phyloP scores from a whole-genome alignment of 2,113 vertebrate genomes.

The Aix galericulata region DNA sequence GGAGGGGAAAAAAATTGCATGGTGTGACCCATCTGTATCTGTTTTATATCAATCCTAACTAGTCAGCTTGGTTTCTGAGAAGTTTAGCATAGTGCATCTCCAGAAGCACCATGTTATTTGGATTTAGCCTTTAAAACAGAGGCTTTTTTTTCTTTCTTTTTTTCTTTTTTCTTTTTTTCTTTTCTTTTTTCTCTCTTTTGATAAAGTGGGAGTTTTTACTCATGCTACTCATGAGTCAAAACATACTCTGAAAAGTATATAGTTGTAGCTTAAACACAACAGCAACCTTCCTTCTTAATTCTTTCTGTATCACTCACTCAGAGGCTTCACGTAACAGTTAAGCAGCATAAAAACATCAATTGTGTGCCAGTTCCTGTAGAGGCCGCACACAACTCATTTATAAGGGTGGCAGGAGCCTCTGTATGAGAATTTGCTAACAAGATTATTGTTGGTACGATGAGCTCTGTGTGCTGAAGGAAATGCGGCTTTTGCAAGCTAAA shows the following conservation, averaged over 20 bases:
- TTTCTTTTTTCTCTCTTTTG: no score
- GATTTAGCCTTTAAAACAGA: background rate
- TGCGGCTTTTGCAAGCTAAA: background rate
- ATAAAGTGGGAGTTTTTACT: background rate
- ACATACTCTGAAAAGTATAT: background rate
- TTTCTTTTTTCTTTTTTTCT: no score
- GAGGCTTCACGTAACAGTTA: background rate
- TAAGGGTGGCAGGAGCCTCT: background rate
- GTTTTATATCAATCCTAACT: background rate
- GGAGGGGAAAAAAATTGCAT: background rate
- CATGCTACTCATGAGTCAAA: background rate
- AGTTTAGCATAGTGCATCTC: background rate
- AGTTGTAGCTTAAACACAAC: background rate
- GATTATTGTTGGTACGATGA: no score
- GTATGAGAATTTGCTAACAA: background rate
- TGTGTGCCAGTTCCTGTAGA: background rate
- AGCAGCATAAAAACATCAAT: background rate
- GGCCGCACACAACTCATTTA: conserved; percentile 15
- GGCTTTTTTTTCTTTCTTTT: background rate
- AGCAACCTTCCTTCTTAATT: background rate
- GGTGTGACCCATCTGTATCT: background rate
- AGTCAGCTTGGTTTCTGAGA: background rate
- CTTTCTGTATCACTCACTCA: background rate
- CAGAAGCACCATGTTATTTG: background rate
- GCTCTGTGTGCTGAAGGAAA: background rate